A percentile compares a stretch with the other conserved stretches of the same genome.
phyloP scores from a whole-genome alignment of 2,113 vertebrate genomes.

The Halcyon malimbica region DNA sequence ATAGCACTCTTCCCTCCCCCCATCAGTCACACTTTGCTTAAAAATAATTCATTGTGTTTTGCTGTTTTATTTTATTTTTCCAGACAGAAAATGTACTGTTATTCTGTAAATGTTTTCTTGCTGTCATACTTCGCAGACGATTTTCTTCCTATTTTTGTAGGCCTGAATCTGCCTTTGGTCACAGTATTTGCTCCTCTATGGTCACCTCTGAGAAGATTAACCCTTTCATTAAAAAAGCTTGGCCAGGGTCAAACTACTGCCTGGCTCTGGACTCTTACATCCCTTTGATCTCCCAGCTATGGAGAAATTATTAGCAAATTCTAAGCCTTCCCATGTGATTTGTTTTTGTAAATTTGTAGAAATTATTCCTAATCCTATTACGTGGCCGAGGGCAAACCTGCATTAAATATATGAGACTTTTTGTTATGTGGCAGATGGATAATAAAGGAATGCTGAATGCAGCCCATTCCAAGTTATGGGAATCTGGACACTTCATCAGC shows the following conservation, averaged over 20 bases:
- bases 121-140: slow-evolving; percentile 86
- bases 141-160: slow-evolving; percentile 87
- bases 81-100: slow-evolving; percentile 77
- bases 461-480: slow-evolving; percentile 88
- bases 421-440: slow-evolving; percentile 90
- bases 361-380: slow-evolving; percentile 99
- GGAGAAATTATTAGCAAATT: slow-evolving; percentile 98
- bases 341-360: slow-evolving; percentile 99
- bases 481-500: slow-evolving; percentile 89
- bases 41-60: slow-evolving; percentile 57
- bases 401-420: slow-evolving; percentile 93
- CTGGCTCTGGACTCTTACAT: slow-evolving; percentile 84
- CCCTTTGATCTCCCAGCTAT: slow-evolving; percentile 98
- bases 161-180: slow-evolving; percentile 98
- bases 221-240: slow-evolving; percentile 99
- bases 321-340: slow-evolving; percentile 99
- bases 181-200: slow-evolving; percentile 97
- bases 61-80: slow-evolving; percentile 69
- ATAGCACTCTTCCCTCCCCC: not conserved
- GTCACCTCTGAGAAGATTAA: slow-evolving; percentile 99
- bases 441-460: slow-evolving; percentile 88
- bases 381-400: slow-evolving; percentile 89
- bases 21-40: slow-evolving; percentile 43
- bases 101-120: slow-evolving; percentile 86
- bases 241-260: slow-evolving; percentile 94